These are phyloP conservation scores for Xiphorhynchus elegans DNA, from an alignment of 2,113 vertebrate genomes.

Conservation along the genomic window DNA sequence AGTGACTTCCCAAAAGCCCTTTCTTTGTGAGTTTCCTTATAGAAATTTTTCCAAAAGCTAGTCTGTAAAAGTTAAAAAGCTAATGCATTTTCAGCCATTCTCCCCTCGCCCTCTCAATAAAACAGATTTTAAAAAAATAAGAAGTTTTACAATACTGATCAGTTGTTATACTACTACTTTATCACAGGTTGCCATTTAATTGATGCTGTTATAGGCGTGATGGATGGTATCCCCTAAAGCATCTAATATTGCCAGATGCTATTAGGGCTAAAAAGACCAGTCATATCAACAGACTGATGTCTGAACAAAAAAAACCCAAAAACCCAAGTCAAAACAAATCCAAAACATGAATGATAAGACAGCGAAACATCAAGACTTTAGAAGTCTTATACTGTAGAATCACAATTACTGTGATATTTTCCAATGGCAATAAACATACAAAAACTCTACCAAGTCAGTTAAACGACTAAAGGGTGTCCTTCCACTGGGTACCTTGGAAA, in stretches of 20 bases:
- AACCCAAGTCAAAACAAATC: not conserved
- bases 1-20: conserved; percentile 28
- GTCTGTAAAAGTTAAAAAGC: conserved; percentile 62
- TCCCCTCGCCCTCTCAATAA: conserved; percentile 47
- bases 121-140: conserved; percentile 64
- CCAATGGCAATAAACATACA: not conserved
- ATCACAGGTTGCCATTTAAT: not conserved
- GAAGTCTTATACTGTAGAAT: not conserved
- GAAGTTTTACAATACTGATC: conserved; percentile 52
- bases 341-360: not conserved
- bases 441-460: not conserved
- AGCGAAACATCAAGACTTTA: not conserved
- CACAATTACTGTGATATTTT: conserved; percentile 18
- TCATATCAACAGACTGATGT: not conserved
- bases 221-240: not conserved
- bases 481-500: not conserved
- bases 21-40: conserved; percentile 30
- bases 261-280: not conserved
- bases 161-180: conserved; percentile 46
- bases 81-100: conserved; percentile 44
- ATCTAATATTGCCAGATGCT: not conserved
- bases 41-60: conserved; percentile 55
- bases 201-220: not conserved
- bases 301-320: not conserved
- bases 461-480: not conserved